Evolutionary conservation across 2,888 invertebrate genomes (phyloP).

Genomic region (Diogma glabrata): DNA sequence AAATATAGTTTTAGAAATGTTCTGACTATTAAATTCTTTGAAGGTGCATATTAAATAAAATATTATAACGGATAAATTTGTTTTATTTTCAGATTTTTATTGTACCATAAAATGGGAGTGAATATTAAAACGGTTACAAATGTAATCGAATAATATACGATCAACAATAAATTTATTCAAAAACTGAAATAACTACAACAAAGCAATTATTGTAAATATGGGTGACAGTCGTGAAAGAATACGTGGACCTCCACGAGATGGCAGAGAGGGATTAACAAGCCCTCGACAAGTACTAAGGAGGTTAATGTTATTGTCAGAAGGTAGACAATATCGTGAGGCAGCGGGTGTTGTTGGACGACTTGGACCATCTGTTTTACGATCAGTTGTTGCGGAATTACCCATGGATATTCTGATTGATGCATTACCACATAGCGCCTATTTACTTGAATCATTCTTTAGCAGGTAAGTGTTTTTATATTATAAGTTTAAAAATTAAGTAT

Average conservation of each 20-base stretch:
- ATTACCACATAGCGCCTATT: slow-evolving; percentile 74
- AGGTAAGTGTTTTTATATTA: slow-evolving; percentile 42
- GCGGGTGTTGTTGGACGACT: slow-evolving; percentile 71
- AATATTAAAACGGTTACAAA: too few relatives aligned
- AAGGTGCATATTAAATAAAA: too few relatives aligned
- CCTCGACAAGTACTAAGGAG: slow-evolving; percentile 55
- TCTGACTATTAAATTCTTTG: too few relatives aligned
- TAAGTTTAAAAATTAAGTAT: too few relatives aligned
- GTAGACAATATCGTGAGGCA: slow-evolving; percentile 81
- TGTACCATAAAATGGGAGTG: too few relatives aligned
- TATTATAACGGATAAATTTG: too few relatives aligned
- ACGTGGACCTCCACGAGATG: slow-evolving; percentile 48
- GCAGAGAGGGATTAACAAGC: slow-evolving; percentile 47
- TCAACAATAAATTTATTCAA: not conserved
- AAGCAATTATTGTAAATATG: slow-evolving; percentile 33
- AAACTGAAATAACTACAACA: not conserved
- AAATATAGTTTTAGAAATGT: too few relatives aligned
- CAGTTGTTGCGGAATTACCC: slow-evolving; percentile 66
- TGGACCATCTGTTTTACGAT: slow-evolving; percentile 66
- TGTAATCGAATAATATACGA: too few relatives aligned
- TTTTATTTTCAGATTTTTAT: too few relatives aligned
- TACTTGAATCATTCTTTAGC: slow-evolving; percentile 71
- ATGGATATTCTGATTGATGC: slow-evolving; percentile 81
- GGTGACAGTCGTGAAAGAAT: slow-evolving; percentile 63
- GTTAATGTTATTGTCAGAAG: slow-evolving; percentile 73